These are phyloP conservation scores for Halcyon malimbica DNA, from an alignment of 2,113 vertebrate species.

Conservation along the genomic window DNA sequence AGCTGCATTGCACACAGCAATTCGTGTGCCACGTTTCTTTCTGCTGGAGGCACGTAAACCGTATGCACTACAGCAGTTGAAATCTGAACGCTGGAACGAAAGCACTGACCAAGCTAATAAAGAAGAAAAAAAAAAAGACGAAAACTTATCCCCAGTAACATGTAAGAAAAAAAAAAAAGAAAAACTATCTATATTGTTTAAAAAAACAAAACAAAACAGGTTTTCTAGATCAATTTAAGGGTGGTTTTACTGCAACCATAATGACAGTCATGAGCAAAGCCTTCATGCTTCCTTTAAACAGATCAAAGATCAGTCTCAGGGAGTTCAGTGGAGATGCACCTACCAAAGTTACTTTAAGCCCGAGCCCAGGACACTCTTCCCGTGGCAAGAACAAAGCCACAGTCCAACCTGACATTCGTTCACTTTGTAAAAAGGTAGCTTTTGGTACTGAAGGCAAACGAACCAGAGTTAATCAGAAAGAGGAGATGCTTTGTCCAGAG, in stretches of 20 bases:
- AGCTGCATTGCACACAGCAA: background rate
- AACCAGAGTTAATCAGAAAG: background rate
- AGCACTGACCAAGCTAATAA: background rate
- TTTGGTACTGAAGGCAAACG: background rate
- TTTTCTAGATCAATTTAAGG: background rate
- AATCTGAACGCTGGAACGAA: background rate
- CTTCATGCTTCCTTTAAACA: background rate
- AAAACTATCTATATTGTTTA: background rate
- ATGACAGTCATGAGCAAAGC: background rate
- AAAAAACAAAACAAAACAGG: background rate
- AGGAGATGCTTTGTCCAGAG: background rate
- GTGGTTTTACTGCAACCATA: background rate
- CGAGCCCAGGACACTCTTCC: background rate
- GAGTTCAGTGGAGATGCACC: background rate
- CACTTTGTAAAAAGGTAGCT: background rate
- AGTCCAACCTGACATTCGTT: background rate
- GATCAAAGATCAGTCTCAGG: background rate
- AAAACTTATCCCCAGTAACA: background rate
- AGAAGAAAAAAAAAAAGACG: background rate
- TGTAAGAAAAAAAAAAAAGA: background rate
- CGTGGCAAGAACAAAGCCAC: background rate
- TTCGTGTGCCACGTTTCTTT: background rate
- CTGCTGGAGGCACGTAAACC: background rate
- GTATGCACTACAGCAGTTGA: background rate
- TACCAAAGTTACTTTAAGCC: background rate